Percentiles rank a stretch among this genome's conserved stretches.
Evolutionary conservation across 2,888 invertebrate genomes (phyloP).

Genomic region (Phasia obesa): DNA sequence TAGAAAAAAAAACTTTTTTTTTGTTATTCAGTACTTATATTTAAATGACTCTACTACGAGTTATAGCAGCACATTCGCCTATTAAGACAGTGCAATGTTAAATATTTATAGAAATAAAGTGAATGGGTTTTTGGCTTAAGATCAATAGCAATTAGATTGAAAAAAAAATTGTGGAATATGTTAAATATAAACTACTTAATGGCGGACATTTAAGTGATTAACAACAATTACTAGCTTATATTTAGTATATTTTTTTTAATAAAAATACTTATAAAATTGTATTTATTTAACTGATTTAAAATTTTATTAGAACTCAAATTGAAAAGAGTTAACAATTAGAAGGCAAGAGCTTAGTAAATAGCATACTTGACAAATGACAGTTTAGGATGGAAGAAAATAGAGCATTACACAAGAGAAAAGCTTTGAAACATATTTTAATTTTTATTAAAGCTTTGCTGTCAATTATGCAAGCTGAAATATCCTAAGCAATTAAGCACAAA

Average conservation of each 20-base stretch:
- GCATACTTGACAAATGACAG: too few relatives aligned
- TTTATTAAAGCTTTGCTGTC: too few relatives aligned
- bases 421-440: too few relatives aligned
- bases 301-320: too few relatives aligned
- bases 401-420: too few relatives aligned
- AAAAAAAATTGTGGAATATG: neutral
- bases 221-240: neutral
- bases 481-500: too few relatives aligned
- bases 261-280: neutral
- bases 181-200: conserved; percentile 7
- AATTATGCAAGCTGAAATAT: too few relatives aligned
- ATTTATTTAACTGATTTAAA: too few relatives aligned
- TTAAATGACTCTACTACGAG: neutral
- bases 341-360: too few relatives aligned
- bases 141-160: conserved; percentile 53
- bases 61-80: conserved; percentile 13
- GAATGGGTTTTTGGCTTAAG: conserved; percentile 45
- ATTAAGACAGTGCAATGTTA: conserved; percentile 9
- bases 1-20: conserved; percentile 6
- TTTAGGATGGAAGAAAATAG: too few relatives aligned
- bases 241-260: neutral
- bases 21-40: neutral
- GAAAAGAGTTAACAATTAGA: too few relatives aligned
- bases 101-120: conserved; percentile 45
- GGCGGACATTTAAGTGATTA: conserved; percentile 6